Base-by-base conservation (phyloP, 1,140 invertebrate species). In the Zaprionus camerounensis region DNA sequence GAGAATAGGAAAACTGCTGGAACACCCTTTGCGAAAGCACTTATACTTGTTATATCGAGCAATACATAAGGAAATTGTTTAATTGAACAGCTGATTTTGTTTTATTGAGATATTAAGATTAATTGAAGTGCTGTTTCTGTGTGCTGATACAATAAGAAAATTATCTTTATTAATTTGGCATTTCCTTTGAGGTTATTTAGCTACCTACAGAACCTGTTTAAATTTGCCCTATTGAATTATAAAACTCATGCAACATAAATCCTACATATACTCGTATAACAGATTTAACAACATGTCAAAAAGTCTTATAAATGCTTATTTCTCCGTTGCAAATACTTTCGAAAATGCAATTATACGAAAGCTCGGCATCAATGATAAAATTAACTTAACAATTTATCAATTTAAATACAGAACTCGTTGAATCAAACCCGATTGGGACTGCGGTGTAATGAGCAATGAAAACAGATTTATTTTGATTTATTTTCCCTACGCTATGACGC, bases 391-490 rank as follows among this genome's bases (percentile, higher is more conserved):
- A 58, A 66, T 38, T 51, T 49, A 15, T 6, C 28, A 55, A 72
- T 67, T 73, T 34, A 44, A 75, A 70, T 63, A 58, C 66, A 51
- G 12, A 3, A 58, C 31, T 46, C 49, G 15, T 26, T 68, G 20
- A 63, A 31, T 24, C 26, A 51, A 56, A 28, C 41, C 58, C 36
- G 34, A 75, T 62, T 62, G 31, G 56, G 36, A 34, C 26, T 34
- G 1, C 9, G 5, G 20, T 55, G 58, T 70, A 70, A 70, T 70
- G 58, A 70, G 58, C 44, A 62, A 62, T 62, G 58, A 28, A 63
- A 63, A 63, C 67, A 62, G 67, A 70, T 70, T 70, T 70, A 63
- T 63, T 31, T 28, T 11, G 20, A 20, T 15, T 59, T 59, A 36
- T 55, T 28, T 28, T 15, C 5, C 2, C 13, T 55, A 24, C 6